Conservation (phyloP, 2,113 vertebrate genomes). For the Andinoacara biseriatus region DNA sequence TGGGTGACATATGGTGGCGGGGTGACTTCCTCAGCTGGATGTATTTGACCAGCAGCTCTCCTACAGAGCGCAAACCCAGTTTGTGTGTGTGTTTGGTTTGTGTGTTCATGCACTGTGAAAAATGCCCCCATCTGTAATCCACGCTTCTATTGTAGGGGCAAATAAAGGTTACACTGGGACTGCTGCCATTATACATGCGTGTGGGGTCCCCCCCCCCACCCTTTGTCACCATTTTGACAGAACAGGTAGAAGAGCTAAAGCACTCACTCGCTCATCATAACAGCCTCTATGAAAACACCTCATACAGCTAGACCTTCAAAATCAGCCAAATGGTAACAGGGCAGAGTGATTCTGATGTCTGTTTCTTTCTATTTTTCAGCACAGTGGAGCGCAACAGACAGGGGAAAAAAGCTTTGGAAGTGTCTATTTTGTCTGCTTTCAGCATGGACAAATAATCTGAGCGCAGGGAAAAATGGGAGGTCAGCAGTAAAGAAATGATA, state of each 20-base stretch:
- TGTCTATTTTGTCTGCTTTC: constrained; percentile 6
- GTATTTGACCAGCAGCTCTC: constrained; percentile 56
- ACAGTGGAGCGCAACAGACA: constrained; percentile 12
- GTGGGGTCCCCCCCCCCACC: too few species aligned
- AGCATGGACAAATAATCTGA: not conserved
- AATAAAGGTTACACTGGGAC: constrained; percentile 54
- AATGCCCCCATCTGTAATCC: constrained; percentile 60
- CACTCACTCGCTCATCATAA: constrained; percentile 28
- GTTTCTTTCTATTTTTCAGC: constrained; percentile 42
- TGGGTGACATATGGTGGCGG: constrained; percentile 69
- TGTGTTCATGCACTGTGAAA: constrained; percentile 48
- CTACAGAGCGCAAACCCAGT: constrained; percentile 36
- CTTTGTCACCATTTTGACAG: constrained; percentile 16
- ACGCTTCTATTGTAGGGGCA: constrained; percentile 41
- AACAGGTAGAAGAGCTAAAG: constrained; percentile 17
- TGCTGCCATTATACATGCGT: not conserved
- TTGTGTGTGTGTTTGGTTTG: constrained; percentile 27
- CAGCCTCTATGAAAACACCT: constrained; percentile 17
- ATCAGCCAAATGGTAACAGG: constrained; percentile 18
- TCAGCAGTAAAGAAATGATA: constrained; percentile 22
- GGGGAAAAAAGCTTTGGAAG: not conserved
- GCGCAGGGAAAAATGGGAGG: constrained; percentile 7
- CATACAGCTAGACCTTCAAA: constrained; percentile 32
- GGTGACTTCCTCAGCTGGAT: constrained; percentile 65
- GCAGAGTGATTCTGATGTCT: constrained; percentile 6